phyloP scores from a whole-genome alignment of 2,888 invertebrate genomes.

The Gymnoscelis rufifasciata region DNA sequence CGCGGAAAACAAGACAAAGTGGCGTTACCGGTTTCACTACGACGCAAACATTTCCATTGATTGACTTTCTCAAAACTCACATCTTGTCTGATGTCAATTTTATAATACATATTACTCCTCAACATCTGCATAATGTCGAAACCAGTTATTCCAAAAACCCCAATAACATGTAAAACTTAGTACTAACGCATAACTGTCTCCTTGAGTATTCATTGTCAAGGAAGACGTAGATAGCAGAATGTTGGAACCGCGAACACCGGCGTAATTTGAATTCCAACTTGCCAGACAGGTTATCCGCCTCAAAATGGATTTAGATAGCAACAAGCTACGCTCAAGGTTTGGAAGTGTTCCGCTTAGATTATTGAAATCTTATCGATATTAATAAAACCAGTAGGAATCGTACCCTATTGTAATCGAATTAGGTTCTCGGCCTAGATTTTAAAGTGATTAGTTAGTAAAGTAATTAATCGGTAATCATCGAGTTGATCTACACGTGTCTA shows the following conservation, averaged over 20 bases:
- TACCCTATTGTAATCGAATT: no score
- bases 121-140: conserved; percentile 9
- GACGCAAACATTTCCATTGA: not conserved
- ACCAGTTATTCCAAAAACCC: conserved; percentile 13
- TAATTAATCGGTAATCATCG: no score
- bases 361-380: conserved; percentile 16
- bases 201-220: conserved; percentile 25
- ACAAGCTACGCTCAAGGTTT: conserved; percentile 14
- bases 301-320: conserved; percentile 13
- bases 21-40: no score
- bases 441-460: no score
- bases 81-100: conserved; percentile 1
- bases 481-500: no score
- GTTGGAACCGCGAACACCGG: not conserved
- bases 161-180: not conserved
- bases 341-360: conserved; percentile 9
- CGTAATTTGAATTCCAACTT: conserved; percentile 13
- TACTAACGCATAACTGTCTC: not conserved
- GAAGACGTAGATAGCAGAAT: conserved; percentile 10
- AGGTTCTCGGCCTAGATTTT: no score
- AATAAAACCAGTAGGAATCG: not conserved
- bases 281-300: conserved; percentile 13
- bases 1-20: no score
- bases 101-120: conserved; percentile 10
- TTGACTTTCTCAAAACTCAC: not conserved